Conservation (phyloP, 1,140 invertebrate genomes). For the Nomia melanderi region DNA sequence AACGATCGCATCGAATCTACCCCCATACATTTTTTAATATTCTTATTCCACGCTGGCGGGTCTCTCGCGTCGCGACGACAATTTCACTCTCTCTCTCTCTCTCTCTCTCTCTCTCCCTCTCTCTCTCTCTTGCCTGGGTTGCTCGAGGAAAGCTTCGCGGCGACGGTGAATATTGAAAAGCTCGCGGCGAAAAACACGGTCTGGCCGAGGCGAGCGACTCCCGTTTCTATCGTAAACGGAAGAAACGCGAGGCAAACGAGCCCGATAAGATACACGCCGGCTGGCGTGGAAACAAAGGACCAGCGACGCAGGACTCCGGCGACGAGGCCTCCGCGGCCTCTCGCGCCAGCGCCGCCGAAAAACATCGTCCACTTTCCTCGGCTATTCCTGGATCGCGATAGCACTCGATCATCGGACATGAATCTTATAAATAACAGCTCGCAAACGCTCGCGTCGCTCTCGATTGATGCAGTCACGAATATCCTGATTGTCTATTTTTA, state of each 20-base stretch:
- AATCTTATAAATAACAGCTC: no score
- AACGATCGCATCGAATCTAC: neutral
- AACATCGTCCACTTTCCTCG: no score
- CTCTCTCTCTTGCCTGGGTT: no score
- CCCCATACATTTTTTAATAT: neutral
- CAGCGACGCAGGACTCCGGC: neutral
- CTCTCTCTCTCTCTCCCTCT: neutral
- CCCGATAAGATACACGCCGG: conserved; percentile 22
- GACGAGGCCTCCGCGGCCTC: neutral
- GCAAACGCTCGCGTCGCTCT: no score
- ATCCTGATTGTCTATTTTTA: no score
- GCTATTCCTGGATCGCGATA: no score
- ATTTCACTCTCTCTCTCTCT: neutral
- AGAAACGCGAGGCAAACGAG: conserved; percentile 13
- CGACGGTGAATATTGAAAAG: neutral
- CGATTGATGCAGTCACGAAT: no score
- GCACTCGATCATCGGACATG: no score
- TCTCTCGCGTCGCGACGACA: neutral
- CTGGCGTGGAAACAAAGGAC: conserved; percentile 8
- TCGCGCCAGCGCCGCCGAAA: no score
- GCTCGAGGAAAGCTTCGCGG: neutral
- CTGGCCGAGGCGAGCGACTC: no score
- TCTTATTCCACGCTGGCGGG: neutral
- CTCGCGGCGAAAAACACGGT: neutral
- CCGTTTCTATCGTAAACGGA: conserved; percentile 31